Percentiles rank a stretch among this genome's conserved stretches.
phyloP scores from a whole-genome alignment of 2,888 invertebrate species.

The Trachelus iudaicus region DNA sequence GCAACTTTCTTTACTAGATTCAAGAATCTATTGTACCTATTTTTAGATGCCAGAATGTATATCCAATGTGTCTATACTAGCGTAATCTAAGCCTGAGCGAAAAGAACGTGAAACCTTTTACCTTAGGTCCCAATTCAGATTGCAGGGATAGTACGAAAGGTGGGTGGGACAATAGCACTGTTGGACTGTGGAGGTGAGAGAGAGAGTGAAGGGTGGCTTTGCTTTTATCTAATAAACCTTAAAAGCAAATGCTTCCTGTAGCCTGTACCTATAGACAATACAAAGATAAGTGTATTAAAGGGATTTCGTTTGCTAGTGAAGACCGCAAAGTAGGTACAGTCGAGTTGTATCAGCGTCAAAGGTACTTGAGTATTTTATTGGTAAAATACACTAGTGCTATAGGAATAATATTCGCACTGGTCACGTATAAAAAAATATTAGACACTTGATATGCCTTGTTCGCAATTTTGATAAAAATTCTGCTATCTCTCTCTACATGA shows the following conservation, averaged over 20 bases:
- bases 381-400: not conserved
- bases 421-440: not conserved
- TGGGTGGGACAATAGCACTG: not conserved
- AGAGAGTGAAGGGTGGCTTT: not conserved
- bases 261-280: slow-evolving; percentile 42
- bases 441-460: not conserved
- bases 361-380: not conserved
- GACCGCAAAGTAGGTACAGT: not conserved
- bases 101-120: not conserved
- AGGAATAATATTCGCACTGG: not conserved
- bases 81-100: not conserved
- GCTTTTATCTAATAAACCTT: slow-evolving; percentile 57
- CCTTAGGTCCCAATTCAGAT: not conserved
- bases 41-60: not conserved
- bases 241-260: slow-evolving; percentile 49
- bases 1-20: not conserved
- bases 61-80: not conserved
- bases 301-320: slow-evolving; percentile 46
- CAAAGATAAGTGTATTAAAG: slow-evolving; percentile 59
- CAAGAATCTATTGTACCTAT: not conserved
- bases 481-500: not conserved
- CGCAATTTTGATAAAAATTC: not conserved
- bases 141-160: not conserved
- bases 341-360: not conserved
- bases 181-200: not conserved